Evolutionary conservation across 2,113 vertebrate species (phyloP), one percentile per base, ranked within the genome.

Genomic region (Dicrurus megarhynchus): DNA sequence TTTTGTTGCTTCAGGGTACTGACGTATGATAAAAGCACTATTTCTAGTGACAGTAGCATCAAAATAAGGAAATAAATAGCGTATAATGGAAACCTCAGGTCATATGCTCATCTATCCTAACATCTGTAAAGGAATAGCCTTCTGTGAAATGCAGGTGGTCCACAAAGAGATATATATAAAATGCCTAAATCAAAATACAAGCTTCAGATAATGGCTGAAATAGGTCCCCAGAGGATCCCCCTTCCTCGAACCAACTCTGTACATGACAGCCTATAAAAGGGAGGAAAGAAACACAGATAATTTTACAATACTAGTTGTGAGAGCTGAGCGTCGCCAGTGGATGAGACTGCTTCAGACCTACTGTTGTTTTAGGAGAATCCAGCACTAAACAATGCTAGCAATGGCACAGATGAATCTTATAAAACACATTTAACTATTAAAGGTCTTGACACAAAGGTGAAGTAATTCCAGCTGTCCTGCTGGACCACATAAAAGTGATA

Each of bases 401-500:
- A 76, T 49, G 18, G 46, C 50, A 79, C 37, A 87, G 89, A 56
- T 55, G 13, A 84, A 50, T 49, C 44, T 84, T 81, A 70, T 60
- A 74, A 94, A 92, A 77, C 53, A 87, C 2, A 1, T 89, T 87
- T 95, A 90, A 33, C 65, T 81, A 24, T 56, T 86, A 95, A 96
- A 95, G 42, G 57, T 93, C 61, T 92, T 11, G 23, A 76, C 52
- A 69, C 73, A 90, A 96, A 93, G 87, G 90, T 95, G 75, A 93
- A 89, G 74, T 87, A 76, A 86, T 85, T 94, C 84, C 86, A 96
- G 61, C 95, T 90, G 88, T 32, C 87, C 60, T 85, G 47, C 65
- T 95, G 82, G 95, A 92, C 86, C 67, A 46, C 75, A 74, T 89
- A 56, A 95, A 97, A 97, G 80, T 91, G 91, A 95, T 87, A 87